Evolutionary conservation across 2,113 vertebrate species (phyloP).

Genomic region (Callospermophilus lateralis): DNA sequence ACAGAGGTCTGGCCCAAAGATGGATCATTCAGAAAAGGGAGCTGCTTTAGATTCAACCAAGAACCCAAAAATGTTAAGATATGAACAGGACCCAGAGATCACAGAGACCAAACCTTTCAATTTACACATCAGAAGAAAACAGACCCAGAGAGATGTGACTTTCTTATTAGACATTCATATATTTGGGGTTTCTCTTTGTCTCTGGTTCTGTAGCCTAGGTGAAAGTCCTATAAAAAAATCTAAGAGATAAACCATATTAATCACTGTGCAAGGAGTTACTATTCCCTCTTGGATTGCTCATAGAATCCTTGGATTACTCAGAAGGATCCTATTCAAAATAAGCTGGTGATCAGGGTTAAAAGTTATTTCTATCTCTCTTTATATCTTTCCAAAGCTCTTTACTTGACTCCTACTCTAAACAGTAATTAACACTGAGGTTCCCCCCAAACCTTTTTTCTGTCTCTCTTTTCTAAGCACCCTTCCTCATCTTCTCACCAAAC

Average conservation of each 20-base stretch:
- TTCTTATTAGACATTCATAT: neutral
- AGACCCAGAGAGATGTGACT: neutral
- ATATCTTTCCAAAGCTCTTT: constrained; percentile 11
- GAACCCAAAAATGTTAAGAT: constrained; percentile 9
- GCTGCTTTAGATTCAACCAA: neutral
- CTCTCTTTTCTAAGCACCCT: constrained; percentile 19
- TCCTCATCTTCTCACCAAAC: neutral
- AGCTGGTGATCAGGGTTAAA: neutral
- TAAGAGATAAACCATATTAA: neutral
- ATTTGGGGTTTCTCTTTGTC: neutral
- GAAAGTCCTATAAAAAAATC: constrained; percentile 45
- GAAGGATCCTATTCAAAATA: neutral
- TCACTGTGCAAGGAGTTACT: neutral
- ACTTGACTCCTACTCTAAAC: constrained; percentile 42
- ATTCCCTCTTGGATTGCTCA: neutral
- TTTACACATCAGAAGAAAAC: neutral
- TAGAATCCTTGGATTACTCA: neutral
- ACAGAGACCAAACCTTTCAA: neutral
- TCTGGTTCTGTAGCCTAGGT: neutral
- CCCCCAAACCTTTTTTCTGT: neutral
- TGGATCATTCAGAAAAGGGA: neutral
- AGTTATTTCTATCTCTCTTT: constrained; percentile 17
- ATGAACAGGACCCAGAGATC: neutral
- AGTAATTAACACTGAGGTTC: constrained; percentile 50
- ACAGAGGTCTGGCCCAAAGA: constrained; percentile 17